A percentile compares a stretch with the other conserved stretches of the same genome.
Evolutionary conservation across 1,140 invertebrate genomes (phyloP).

Genomic region (Eriosoma lanigerum): DNA sequence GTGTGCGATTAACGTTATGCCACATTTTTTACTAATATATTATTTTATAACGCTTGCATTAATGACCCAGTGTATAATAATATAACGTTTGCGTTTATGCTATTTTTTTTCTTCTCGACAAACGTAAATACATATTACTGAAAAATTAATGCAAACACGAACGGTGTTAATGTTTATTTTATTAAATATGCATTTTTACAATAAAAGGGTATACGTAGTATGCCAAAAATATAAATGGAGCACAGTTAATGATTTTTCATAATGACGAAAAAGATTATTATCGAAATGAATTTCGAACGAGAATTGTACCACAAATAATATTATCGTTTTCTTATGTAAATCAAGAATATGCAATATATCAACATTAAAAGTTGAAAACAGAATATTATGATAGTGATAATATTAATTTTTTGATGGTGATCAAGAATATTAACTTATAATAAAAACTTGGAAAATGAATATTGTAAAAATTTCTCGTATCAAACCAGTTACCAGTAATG

Average conservation of each 20-base stretch:
- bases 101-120: constrained; percentile 18
- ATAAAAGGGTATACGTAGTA: not conserved
- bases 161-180: not conserved
- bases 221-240: not conserved
- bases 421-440: too few relatives aligned
- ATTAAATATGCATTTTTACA: not conserved
- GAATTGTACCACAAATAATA: too few relatives aligned
- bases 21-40: not conserved
- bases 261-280: not conserved
- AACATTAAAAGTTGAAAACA: too few relatives aligned
- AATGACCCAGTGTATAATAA: constrained; percentile 40
- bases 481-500: too few relatives aligned
- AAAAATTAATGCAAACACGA: constrained; percentile 26
- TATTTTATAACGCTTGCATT: constrained; percentile 12
- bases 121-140: constrained; percentile 15
- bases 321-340: too few relatives aligned
- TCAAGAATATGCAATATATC: too few relatives aligned
- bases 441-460: too few relatives aligned
- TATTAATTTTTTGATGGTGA: too few relatives aligned
- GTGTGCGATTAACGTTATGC: constrained; percentile 30
- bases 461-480: too few relatives aligned
- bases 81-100: constrained; percentile 42
- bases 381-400: too few relatives aligned
- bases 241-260: not conserved
- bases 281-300: too few relatives aligned